Evolutionary conservation across 2,797 vertebrate genomes (phyloP).

Genomic region (Characodon lateralis): DNA sequence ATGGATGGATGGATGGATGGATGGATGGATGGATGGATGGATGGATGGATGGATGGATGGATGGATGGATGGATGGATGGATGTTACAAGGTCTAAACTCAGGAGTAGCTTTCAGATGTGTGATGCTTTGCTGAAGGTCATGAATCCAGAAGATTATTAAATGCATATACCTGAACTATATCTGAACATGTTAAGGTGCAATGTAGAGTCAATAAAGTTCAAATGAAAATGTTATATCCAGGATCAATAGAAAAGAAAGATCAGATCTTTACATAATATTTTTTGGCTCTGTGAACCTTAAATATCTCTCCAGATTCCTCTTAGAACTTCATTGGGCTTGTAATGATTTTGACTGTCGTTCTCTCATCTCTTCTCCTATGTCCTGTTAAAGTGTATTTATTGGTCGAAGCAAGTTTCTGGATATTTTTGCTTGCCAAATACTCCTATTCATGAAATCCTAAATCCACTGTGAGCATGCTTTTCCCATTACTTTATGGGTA

Average conservation of each 20-base stretch:
- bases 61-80: neutral
- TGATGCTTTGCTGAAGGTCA: slow-evolving; percentile 26
- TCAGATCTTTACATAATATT: slow-evolving; percentile 14
- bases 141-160: slow-evolving; percentile 39
- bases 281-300: neutral
- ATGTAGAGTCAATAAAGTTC: slow-evolving; percentile 3
- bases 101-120: slow-evolving; percentile 10
- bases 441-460: slow-evolving; percentile 14
- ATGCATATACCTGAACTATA: neutral
- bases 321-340: slow-evolving; percentile 34
- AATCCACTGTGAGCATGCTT: slow-evolving; percentile 24
- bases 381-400: slow-evolving; percentile 31
- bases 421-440: slow-evolving; percentile 16
- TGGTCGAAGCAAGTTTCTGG: slow-evolving; percentile 34
- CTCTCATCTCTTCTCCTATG: slow-evolving; percentile 23
- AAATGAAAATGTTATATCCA: neutral
- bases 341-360: slow-evolving; percentile 29
- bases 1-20: too few species aligned
- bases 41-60: too few species aligned
- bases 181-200: neutral
- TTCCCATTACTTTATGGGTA: slow-evolving; percentile 35
- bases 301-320: slow-evolving; percentile 14
- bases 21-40: too few species aligned
- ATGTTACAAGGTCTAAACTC: slow-evolving; percentile 10
- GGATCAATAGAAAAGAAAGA: slow-evolving; percentile 8